phyloP scores from a whole-genome alignment of 1,140 invertebrate species.

The Leucophenga varia region DNA sequence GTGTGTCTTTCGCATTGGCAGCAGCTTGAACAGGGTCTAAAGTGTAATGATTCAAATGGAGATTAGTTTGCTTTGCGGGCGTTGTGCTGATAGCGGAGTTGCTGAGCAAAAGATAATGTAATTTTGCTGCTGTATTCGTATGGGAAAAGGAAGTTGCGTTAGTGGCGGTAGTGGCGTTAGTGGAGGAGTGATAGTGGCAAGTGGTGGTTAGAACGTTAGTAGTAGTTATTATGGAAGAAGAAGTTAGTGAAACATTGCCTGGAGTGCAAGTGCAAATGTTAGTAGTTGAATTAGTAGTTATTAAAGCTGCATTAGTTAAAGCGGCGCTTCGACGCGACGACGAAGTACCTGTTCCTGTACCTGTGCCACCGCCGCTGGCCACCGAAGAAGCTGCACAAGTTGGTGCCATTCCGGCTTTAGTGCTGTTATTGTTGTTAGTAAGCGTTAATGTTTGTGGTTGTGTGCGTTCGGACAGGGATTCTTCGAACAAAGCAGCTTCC shows the following conservation, averaged over 20 bases:
- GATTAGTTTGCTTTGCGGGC: conserved; percentile 39
- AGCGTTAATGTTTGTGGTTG: conserved; percentile 3
- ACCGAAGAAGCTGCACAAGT: conserved; percentile 10
- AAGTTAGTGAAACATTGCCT: conserved; percentile 13
- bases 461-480: conserved; percentile 4
- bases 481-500: conserved; percentile 34
- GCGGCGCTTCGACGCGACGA: too few relatives aligned
- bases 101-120: conserved; percentile 41
- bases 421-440: conserved; percentile 14
- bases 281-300: conserved; percentile 24
- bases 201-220: conserved; percentile 36
- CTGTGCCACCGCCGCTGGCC: too few relatives aligned
- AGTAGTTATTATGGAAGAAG: conserved; percentile 9
- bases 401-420: conserved; percentile 14
- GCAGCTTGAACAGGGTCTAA: conserved; percentile 28
- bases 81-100: conserved; percentile 12
- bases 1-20: conserved; percentile 6
- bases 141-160: background rate
- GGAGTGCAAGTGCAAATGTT: conserved; percentile 48
- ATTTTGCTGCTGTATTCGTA: conserved; percentile 20
- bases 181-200: conserved; percentile 11
- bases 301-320: too few relatives aligned
- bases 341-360: too few relatives aligned
- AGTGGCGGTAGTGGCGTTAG: conserved; percentile 18
- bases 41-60: conserved; percentile 47